phyloP scores from a whole-genome alignment of 2,113 vertebrate species.

The Sphyrna mokarran region DNA sequence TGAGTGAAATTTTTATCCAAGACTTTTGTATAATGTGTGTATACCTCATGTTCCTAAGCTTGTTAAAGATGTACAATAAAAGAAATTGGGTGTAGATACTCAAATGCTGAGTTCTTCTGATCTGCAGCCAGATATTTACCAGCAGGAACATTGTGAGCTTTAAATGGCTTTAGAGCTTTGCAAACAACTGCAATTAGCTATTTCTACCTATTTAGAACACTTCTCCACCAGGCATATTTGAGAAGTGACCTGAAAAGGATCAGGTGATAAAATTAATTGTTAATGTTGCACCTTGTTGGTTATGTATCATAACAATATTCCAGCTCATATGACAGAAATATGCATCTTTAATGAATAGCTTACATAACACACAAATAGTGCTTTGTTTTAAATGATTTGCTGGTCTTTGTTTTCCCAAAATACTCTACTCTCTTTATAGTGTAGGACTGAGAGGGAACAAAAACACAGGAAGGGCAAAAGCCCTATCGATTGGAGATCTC shows the following conservation, averaged over 20 bases:
- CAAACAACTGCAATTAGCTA: neutral
- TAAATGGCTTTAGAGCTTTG: neutral
- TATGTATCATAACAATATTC: neutral
- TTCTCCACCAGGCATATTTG: neutral
- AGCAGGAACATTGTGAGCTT: neutral
- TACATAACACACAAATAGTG: neutral
- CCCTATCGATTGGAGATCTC: neutral
- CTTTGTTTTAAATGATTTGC: neutral
- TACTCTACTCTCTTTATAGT: neutral
- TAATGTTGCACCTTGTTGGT: neutral
- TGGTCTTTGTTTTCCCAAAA: neutral
- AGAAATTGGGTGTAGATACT: neutral
- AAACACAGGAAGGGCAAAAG: neutral
- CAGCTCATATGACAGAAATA: neutral
- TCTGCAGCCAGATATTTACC: neutral
- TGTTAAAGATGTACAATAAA: neutral
- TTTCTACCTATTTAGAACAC: neutral
- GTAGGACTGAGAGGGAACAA: too few species aligned
- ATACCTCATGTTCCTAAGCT: neutral
- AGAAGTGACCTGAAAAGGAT: neutral
- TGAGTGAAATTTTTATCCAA: neutral
- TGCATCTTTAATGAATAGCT: neutral
- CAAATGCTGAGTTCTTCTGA: neutral
- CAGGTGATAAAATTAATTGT: neutral
- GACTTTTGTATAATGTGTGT: neutral